Conservation (phyloP, 2,113 vertebrate species). For the Heloderma charlesbogerti region DNA sequence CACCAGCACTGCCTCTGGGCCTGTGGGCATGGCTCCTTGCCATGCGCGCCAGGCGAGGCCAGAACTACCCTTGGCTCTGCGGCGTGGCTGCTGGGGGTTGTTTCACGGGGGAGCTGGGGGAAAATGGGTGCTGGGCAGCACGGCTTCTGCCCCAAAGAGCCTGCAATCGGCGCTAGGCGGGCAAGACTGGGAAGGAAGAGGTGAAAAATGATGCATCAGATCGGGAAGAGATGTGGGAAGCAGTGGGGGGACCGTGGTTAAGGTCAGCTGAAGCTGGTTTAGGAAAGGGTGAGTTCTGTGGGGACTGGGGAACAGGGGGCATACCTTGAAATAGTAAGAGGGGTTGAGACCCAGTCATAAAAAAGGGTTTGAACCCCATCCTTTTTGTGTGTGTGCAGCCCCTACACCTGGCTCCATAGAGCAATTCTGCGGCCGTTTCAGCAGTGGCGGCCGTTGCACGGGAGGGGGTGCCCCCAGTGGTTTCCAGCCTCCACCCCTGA, state of each 20-base stretch:
- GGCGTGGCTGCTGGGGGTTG: slow-evolving; percentile 33
- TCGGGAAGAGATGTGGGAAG: neutral
- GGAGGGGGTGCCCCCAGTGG: too few relatives aligned
- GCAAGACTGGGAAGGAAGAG: neutral
- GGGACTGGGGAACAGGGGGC: neutral
- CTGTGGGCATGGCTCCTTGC: neutral
- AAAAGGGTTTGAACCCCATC: too few relatives aligned
- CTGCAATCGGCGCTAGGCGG: neutral
- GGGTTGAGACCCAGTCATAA: too few relatives aligned
- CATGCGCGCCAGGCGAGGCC: rapidly evolving
- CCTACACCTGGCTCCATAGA: too few relatives aligned
- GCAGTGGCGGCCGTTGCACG: too few relatives aligned
- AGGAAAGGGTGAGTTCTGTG: neutral
- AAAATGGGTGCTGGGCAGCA: neutral
- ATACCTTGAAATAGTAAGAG: too few relatives aligned
- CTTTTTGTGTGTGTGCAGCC: too few relatives aligned
- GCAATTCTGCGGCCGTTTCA: too few relatives aligned
- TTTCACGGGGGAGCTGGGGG: neutral
- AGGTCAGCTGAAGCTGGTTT: too few relatives aligned
- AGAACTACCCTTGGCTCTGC: too few relatives aligned
- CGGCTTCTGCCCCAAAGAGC: neutral
- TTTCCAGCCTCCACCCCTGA: too few relatives aligned
- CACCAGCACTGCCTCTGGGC: too few relatives aligned
- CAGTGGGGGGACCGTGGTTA: neutral
- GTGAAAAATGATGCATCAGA: neutral